Evolutionary conservation across 2,888 invertebrate species (phyloP).

Genomic region (Scaptodrosophila latifasciaeformis): DNA sequence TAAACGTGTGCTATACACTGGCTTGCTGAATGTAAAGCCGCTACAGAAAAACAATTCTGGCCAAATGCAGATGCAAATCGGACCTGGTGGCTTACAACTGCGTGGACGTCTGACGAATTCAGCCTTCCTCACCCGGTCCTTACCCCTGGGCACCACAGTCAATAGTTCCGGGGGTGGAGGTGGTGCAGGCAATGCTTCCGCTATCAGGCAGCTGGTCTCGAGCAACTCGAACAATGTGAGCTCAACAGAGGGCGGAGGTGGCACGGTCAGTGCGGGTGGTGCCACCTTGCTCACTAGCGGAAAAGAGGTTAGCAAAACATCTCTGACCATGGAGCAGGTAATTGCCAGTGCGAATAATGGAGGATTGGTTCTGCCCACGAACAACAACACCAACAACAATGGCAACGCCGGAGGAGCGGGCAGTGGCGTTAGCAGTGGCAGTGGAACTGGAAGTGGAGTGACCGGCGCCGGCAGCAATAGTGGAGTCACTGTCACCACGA

Average conservation of each 20-base stretch:
- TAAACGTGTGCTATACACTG: constrained; percentile 74
- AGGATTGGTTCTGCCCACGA: constrained; percentile 45
- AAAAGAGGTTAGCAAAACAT: constrained; percentile 50
- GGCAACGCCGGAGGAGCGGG: constrained; percentile 18
- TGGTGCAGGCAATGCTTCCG: constrained; percentile 26
- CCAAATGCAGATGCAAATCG: constrained; percentile 72
- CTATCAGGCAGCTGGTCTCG: constrained; percentile 20
- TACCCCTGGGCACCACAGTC: constrained; percentile 63
- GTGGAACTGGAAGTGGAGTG: constrained; percentile 28
- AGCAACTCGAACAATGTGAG: constrained; percentile 30
- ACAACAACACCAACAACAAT: constrained; percentile 38
- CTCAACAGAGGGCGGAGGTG: constrained; percentile 21
- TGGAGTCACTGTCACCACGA: constrained; percentile 37
- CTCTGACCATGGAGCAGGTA: constrained; percentile 55
- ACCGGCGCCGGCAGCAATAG: constrained; percentile 22
- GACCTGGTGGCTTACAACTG: constrained; percentile 64
- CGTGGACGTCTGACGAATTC: constrained; percentile 70
- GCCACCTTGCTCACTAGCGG: constrained; percentile 23
- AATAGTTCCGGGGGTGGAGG: constrained; percentile 45
- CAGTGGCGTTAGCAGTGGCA: constrained; percentile 30
- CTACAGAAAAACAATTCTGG: constrained; percentile 73
- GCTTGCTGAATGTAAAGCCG: constrained; percentile 71
- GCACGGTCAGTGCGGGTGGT: background rate
- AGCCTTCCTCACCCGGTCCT: constrained; percentile 65
- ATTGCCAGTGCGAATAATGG: constrained; percentile 57